These are phyloP conservation scores for Pituophis catenifer DNA, from an alignment of 2,113 vertebrate genomes.

Conservation along the genomic window DNA sequence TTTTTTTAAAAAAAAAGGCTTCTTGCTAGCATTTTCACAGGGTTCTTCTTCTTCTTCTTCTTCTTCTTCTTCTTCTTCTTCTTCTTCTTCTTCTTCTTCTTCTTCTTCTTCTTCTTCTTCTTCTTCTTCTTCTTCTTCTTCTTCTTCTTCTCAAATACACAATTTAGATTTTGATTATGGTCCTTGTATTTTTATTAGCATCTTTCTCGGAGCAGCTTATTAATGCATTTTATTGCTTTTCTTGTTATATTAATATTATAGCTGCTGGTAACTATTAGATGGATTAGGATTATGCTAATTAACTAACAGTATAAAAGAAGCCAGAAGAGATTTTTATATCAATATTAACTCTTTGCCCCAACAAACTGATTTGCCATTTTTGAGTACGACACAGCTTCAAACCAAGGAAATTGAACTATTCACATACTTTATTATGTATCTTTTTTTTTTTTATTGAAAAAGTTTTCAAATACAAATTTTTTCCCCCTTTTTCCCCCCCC, in stretches of 20 bases:
- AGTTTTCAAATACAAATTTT: too few species aligned
- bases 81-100: too few species aligned
- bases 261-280: neutral
- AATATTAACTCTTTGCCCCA: neutral
- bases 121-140: too few species aligned
- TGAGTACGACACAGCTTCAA: neutral
- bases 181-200: neutral
- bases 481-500: too few species aligned
- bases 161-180: neutral
- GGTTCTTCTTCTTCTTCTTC: too few species aligned
- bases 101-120: too few species aligned
- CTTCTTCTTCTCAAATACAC: neutral
- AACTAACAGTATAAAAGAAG: neutral
- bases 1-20: neutral
- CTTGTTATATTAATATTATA: neutral
- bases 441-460: too few species aligned
- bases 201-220: neutral
- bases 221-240: neutral
- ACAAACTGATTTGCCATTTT: neutral
- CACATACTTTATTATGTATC: neutral
- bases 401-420: neutral
- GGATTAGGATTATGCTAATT: neutral
- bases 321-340: neutral
- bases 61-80: too few species aligned
- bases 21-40: neutral